Base-by-base conservation (phyloP, 2,113 vertebrate genomes). In the Pseudorectes ferrugineus region DNA sequence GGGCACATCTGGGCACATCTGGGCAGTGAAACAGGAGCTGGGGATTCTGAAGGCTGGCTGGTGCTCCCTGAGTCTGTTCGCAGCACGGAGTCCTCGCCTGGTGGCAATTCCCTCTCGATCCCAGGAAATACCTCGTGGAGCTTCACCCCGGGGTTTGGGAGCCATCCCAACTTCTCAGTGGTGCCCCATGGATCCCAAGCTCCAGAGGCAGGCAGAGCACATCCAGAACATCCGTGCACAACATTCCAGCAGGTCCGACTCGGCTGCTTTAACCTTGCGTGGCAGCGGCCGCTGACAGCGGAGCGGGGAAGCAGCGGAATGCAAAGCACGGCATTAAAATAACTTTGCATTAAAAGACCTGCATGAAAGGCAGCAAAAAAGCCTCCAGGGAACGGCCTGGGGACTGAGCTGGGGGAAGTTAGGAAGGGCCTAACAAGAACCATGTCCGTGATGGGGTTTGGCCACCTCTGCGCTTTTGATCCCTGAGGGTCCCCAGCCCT, bases 11-110 rank as follows among this genome's bases (percentile, higher is more conserved):
- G 73, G 70, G 46, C 63, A 24, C 68, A 84, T 14, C 90, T 73
- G 73, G 70, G 46, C 63, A 24, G 40, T 4, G 31, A 25, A 59
- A 38, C 5, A 33, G 58, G 42, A 62, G 35, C n/a, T 8, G 38
- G 23, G 31, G 13, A 9, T 36, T 12, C 12, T 3, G 0, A 17
- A 49, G 68, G 7, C 23, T 22, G 9, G 2, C 45, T 6, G 52
- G 5, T 4, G 19, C 42, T 57, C 35, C 23, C 31, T 5, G 2
- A 3, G 48, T 1, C 29, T 14, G 33, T 5, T 33, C 54, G 15
- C 19, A 45, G 28, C 52, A 4, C 13, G 14, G 36, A 33, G 28
- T 0, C 0, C 17, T 12, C 14, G 0, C 13, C 1, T 0, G 5
- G 22, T 4, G 33, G 3, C 46, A 19, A 23, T 14, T 38, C 33